Evolutionary conservation across 2,113 vertebrate genomes (phyloP), one percentile per base, ranked within the genome.

Genomic region (Istiophorus platypterus): DNA sequence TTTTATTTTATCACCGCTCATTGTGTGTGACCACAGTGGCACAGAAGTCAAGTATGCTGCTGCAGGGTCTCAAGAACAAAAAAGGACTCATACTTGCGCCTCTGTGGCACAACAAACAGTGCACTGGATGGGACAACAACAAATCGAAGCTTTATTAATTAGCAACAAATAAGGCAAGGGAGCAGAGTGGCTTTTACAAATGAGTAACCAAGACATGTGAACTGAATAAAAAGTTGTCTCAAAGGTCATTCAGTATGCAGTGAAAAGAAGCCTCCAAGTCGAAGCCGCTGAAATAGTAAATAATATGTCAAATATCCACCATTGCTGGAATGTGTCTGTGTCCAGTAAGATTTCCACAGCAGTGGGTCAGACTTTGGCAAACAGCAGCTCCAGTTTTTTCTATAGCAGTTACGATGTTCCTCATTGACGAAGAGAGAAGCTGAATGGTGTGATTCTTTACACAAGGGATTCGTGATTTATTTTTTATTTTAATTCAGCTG

Each of bases 1-100:
- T 84, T 72, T 85, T 59, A 81, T 84, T 82, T 76, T 64, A 82
- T 87, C 76, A 45, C 45, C 12, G n/a, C 70, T 73, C 78, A 82
- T 89, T 88, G 88, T 90, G 75, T 37, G 58, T 72, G 84, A 80
- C 82, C 86, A 78, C 85, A 76, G 85, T 22, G 45, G 68, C 75
- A 39, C 58, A 65, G 59, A 69, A 86, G 80, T 75, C 34, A 62
- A 54, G 70, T 68, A 59, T 34, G 27, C 57, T 47, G 54, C 76
- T 26, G 57, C 26, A 41, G 45, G 58, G 70, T 15, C 15, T 70
- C 64, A 17, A 64, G 66, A 72, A 72, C 42, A 84, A 79, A 80
- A 20, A 71, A 70, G 76, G 17, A n/a, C 70, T 83, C 10, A 37
- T 56, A 52, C 69, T 54, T 6, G 8, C 34, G 78, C 81, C 90